A percentile compares a stretch with the other conserved stretches of the same genome.
phyloP scores from a whole-genome alignment of 2,113 vertebrate genomes.

The Aptenodytes forsteri region DNA sequence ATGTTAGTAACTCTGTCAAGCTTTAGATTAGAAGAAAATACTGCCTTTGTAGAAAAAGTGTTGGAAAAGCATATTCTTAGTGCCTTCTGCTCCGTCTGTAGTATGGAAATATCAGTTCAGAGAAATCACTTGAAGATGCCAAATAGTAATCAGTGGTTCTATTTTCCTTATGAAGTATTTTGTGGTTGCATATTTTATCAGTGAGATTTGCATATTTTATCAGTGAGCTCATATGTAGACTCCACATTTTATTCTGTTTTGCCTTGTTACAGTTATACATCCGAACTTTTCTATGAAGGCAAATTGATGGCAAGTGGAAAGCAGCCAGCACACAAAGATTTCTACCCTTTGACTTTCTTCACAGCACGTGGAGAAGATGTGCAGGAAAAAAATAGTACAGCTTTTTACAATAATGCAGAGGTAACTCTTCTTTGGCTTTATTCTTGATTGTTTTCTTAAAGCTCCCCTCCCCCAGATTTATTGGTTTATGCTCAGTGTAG shows the following conservation, averaged over 20 bases:
- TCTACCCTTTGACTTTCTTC: conserved; percentile 98
- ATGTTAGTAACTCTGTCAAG: not conserved
- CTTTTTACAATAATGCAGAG: conserved; percentile 99
- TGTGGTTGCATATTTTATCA: conserved; percentile 32
- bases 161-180: conserved; percentile 14
- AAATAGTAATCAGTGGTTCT: conserved; percentile 20
- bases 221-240: not conserved
- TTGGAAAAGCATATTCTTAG: not conserved
- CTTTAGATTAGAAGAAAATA: not conserved
- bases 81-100: not conserved
- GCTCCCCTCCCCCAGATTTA: not conserved
- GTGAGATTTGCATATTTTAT: conserved; percentile 9
- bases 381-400: conserved; percentile 98
- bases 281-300: conserved; percentile 98
- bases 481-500: not conserved
- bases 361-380: conserved; percentile 97
- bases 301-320: conserved; percentile 99
- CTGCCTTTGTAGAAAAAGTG: not conserved
- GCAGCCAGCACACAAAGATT: conserved; percentile 97
- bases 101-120: not conserved
- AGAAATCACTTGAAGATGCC: not conserved
- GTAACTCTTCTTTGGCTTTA: conserved; percentile 70
- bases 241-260: conserved; percentile 45
- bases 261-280: conserved; percentile 87
- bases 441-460: not conserved